phyloP scores from a whole-genome alignment of 2,888 invertebrate genomes.

The Diplolepis rosae region DNA sequence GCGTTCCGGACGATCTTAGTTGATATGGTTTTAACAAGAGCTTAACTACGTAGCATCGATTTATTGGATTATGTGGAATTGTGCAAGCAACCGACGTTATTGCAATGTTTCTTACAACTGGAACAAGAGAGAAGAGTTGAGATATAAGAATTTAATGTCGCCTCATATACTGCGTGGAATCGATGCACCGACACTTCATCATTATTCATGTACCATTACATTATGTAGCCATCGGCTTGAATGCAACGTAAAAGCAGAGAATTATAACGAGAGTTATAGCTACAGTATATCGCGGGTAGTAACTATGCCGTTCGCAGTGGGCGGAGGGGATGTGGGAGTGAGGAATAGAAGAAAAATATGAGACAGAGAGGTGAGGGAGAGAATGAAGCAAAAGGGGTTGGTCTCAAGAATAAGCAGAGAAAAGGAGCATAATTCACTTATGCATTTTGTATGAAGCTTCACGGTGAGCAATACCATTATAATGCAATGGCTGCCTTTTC shows the following conservation, averaged over 20 bases:
- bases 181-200: not conserved
- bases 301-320: constrained; percentile 1
- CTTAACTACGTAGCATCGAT: not conserved
- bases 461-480: constrained; percentile 1
- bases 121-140: not conserved
- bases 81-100: not conserved
- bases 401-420: constrained; percentile 5
- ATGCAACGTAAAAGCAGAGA: not conserved
- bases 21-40: not conserved
- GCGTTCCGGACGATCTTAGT: not conserved
- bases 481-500: constrained; percentile 13
- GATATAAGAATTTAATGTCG: constrained; percentile 7
- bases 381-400: constrained; percentile 10
- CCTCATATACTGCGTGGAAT: not conserved
- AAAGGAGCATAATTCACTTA: constrained; percentile 6
- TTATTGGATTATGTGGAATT: not conserved
- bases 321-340: not conserved
- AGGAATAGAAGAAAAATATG: not conserved
- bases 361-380: not conserved
- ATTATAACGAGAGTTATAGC: not conserved
- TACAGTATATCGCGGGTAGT: constrained; percentile 1
- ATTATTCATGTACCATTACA: constrained; percentile 7
- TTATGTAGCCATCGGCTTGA: not conserved
- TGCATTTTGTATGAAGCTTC: constrained; percentile 9
- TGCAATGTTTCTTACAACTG: not conserved